A percentile compares a stretch with the other conserved stretches of the same genome.
These are phyloP conservation scores for Rhincodon typus DNA, from an alignment of 2,797 vertebrate species.

Conservation along the genomic window DNA sequence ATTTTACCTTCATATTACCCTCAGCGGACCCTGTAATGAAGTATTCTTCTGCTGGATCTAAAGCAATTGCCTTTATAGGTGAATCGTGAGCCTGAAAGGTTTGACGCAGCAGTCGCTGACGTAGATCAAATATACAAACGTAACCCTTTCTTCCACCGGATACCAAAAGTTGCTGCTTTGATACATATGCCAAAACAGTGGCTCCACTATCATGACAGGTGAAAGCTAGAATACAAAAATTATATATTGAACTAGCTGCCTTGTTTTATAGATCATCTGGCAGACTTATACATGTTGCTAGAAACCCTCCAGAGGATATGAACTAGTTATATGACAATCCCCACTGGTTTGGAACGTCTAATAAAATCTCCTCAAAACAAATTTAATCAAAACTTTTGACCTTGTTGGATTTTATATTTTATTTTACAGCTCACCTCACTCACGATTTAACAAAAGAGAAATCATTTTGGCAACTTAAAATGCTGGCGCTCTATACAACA, in stretches of 20 bases:
- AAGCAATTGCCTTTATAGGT: constrained; percentile 82
- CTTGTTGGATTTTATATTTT: background rate
- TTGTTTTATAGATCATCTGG: background rate
- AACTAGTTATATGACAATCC: background rate
- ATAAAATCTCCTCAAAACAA: background rate
- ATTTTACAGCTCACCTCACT: background rate
- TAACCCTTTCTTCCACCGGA: constrained; percentile 91
- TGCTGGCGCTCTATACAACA: no score
- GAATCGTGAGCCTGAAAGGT: constrained; percentile 95
- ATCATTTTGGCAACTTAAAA: background rate
- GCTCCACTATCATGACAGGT: constrained; percentile 87
- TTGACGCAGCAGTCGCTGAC: constrained; percentile 74
- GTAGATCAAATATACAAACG: constrained; percentile 82
- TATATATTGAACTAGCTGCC: background rate
- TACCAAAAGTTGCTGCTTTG: constrained; percentile 85
- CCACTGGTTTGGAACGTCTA: background rate
- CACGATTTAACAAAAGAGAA: background rate
- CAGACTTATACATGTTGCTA: background rate
- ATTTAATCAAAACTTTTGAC: background rate
- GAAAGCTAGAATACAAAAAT: constrained; percentile 68
- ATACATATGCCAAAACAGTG: constrained; percentile 82
- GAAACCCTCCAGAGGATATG: background rate
- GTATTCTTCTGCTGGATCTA: constrained; percentile 80
- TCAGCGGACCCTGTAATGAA: constrained; percentile 95
- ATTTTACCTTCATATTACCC: constrained; percentile 88